Evolutionary conservation across 2,888 invertebrate species (phyloP), one percentile per base, ranked within the genome.

Genomic region (Athalia cordata): DNA sequence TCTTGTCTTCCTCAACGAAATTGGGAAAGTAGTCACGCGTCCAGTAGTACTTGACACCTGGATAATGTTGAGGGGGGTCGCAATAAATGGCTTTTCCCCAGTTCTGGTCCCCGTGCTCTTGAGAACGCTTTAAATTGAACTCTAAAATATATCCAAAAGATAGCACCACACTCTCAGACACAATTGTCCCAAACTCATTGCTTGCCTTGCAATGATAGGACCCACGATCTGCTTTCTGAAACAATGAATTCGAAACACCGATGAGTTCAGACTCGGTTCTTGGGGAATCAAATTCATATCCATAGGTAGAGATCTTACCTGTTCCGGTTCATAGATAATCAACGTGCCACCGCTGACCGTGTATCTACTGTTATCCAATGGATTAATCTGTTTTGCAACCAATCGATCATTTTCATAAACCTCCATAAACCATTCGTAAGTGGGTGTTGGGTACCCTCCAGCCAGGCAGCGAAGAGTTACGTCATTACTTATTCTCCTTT

Each of bases 11-110:
- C 88, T 98, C 97, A 0, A 99, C 97, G 84, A 98, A 96, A 89
- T 97, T 97, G 0, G 96, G 96, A 84, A 98, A 97, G 86, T 93
- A 95, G 86, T 96, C 95, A 81, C 98, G 94, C 8, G 96, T 95
- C 98, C 98, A 99, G 83, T 97, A 95, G 89, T 96, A 98, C 82
- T 95, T 95, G 0, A 98, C 96, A 77, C 94, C 93, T 6, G 98
- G 97, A 89, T 95, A 98, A 91, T 96, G 96, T 82, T 96, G 96
- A 0, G 98, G 98, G 11, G 98, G 96, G 91, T 98, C 97, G 91
- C 98, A 98, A 83, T 95, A 96, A 82, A 98, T 94, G 0, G 96
- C 95, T 92, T 97, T 98, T 55, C 98, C 98, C 97, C 97, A 98
- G 90, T 97, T 97, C 89, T 97, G 95, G 84, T 96, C 95, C 6